Evolutionary conservation across 2,888 invertebrate genomes (phyloP).

Genomic region (Ferdinandea cuprea): DNA sequence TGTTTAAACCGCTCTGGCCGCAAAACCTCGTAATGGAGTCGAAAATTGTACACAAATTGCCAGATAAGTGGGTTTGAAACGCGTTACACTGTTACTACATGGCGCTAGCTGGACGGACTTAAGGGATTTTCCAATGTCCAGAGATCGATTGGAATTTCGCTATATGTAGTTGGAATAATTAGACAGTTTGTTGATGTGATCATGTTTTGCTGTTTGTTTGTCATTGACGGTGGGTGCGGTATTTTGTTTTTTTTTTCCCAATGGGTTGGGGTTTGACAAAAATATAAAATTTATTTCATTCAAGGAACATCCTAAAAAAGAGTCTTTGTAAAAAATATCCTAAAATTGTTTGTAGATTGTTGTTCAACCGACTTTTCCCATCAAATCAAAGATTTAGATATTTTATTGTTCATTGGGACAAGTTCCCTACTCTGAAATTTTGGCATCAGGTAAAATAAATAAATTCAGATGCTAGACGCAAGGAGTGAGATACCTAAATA

Average conservation of each 20-base stretch:
- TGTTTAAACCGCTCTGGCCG: slow-evolving; percentile 57
- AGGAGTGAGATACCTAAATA: too few relatives aligned
- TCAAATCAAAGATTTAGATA: too few relatives aligned
- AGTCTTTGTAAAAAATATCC: too few relatives aligned
- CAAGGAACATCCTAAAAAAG: too few relatives aligned
- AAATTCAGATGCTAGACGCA: too few relatives aligned
- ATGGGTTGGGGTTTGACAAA: neutral
- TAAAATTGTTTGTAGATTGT: too few relatives aligned
- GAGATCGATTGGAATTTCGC: slow-evolving; percentile 56
- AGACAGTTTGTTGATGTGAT: slow-evolving; percentile 26
- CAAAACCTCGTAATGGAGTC: slow-evolving; percentile 70
- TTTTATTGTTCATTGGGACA: too few relatives aligned
- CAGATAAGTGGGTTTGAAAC: slow-evolving; percentile 57
- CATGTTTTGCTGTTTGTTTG: too few relatives aligned
- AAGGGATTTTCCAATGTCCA: slow-evolving; percentile 37
- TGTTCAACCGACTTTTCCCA: too few relatives aligned
- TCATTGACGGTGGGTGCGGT: neutral
- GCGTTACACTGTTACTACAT: slow-evolving; percentile 48
- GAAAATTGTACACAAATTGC: slow-evolving; percentile 73
- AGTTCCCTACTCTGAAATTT: too few relatives aligned
- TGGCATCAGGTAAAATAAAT: too few relatives aligned
- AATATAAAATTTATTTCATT: too few relatives aligned
- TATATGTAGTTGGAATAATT: slow-evolving; percentile 58
- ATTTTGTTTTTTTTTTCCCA: neutral
- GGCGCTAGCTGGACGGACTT: slow-evolving; percentile 14